Conservation (phyloP, 2,797 vertebrate species). For the Chlorospingus flavigularis region DNA sequence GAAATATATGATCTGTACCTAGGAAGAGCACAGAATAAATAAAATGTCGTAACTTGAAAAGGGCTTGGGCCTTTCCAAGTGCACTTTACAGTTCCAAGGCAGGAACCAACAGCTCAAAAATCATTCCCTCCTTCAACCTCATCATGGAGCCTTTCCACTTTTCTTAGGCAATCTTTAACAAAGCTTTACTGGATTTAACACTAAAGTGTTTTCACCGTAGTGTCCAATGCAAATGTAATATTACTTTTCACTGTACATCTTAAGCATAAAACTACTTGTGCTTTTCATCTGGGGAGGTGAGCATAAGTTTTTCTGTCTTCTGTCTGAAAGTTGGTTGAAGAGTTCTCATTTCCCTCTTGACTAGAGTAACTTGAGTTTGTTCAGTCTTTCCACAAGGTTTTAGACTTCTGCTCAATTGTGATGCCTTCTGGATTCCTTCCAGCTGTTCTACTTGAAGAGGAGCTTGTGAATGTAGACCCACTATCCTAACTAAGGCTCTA, state of each 20-base stretch:
- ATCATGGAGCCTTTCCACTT: background rate
- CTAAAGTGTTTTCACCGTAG: background rate
- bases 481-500: background rate
- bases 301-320: background rate
- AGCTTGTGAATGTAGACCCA: background rate
- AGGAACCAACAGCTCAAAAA: background rate
- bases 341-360: background rate
- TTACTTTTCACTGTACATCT: background rate
- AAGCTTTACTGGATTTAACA: background rate
- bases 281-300: background rate
- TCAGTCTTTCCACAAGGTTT: background rate
- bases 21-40: background rate
- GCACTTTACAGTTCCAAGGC: background rate
- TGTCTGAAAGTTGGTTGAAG: background rate
- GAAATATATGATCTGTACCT: background rate
- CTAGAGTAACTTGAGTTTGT: background rate
- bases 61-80: background rate
- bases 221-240: background rate
- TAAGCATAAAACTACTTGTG: background rate
- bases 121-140: background rate
- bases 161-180: background rate
- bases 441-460: background rate
- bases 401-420: background rate
- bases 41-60: background rate
- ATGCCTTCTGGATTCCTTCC: background rate